Conservation (phyloP, 2,888 invertebrate species). For the Tortricodes alternella region DNA sequence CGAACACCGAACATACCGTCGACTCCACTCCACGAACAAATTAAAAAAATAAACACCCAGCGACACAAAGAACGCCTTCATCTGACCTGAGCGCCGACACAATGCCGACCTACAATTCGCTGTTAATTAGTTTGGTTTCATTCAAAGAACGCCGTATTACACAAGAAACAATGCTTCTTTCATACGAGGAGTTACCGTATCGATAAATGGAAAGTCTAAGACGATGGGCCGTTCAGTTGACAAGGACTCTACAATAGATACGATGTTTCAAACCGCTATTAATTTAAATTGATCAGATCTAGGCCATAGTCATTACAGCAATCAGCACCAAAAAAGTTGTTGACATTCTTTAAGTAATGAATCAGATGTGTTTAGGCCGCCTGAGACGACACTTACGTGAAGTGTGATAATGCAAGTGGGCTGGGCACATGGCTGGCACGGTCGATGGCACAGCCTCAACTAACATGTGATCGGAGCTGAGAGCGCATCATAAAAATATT, state of each 20-base stretch:
- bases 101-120: slow-evolving; percentile 69
- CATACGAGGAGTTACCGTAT: slow-evolving; percentile 22
- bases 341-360: slow-evolving; percentile 36
- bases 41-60: slow-evolving; percentile 69
- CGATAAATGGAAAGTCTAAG: slow-evolving; percentile 22
- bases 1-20: slow-evolving; percentile 39
- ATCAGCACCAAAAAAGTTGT: slow-evolving; percentile 64
- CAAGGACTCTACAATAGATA: slow-evolving; percentile 11
- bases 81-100: slow-evolving; percentile 61
- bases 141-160: slow-evolving; percentile 61
- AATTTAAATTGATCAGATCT: slow-evolving; percentile 47
- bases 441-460: slow-evolving; percentile 47
- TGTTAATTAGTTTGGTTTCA: slow-evolving; percentile 67
- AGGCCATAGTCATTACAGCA: slow-evolving; percentile 71
- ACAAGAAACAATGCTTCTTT: slow-evolving; percentile 48
- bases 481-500: slow-evolving; percentile 66
- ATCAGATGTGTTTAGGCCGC: not conserved
- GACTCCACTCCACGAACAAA: slow-evolving; percentile 53
- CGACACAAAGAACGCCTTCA: slow-evolving; percentile 72
- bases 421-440: slow-evolving; percentile 55
- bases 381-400: slow-evolving; percentile 20
- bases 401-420: slow-evolving; percentile 43
- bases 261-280: slow-evolving; percentile 28
- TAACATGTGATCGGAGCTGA: slow-evolving; percentile 69
- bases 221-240: slow-evolving; percentile 6